Percentiles rank a stretch among this genome's conserved stretches.
Conservation (phyloP, 2,113 vertebrate species). For the Telmatochromis brachygnathus region DNA sequence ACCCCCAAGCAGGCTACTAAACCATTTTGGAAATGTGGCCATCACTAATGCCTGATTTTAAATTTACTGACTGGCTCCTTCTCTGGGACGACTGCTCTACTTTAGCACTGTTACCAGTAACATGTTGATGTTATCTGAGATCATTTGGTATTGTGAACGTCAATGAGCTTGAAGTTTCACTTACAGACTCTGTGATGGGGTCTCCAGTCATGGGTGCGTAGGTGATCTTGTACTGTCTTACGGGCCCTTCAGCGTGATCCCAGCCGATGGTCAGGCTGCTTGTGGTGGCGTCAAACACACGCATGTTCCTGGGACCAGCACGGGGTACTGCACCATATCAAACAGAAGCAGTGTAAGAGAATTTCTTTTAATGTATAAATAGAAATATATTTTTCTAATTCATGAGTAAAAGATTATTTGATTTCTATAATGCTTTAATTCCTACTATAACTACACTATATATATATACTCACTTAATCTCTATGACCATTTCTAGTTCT, state of each 20-base stretch:
- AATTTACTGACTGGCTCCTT: background rate
- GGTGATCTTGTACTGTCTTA: constrained; percentile 86
- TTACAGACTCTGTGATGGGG: constrained; percentile 90
- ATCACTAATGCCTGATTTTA: background rate
- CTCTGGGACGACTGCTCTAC: background rate
- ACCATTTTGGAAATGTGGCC: background rate
- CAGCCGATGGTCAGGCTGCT: constrained; percentile 87
- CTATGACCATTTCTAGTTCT: background rate
- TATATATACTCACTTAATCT: background rate
- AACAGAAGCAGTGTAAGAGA: background rate
- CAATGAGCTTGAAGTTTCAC: constrained; percentile 35
- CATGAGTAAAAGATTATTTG: background rate
- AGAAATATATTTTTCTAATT: background rate
- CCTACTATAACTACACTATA: background rate
- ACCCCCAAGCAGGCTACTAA: background rate
- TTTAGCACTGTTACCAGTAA: background rate
- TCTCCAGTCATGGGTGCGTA: constrained; percentile 86
- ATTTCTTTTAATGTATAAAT: background rate
- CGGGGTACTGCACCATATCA: constrained; percentile 77
- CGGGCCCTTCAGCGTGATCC: constrained; percentile 94
- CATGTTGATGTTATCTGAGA: background rate
- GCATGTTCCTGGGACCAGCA: constrained; percentile 85
- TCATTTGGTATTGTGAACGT: background rate
- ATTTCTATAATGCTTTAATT: background rate
- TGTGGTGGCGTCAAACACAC: constrained; percentile 87